These are phyloP conservation scores for Brachyptera risi DNA, from an alignment of 2,888 invertebrate genomes.

Conservation along the genomic window DNA sequence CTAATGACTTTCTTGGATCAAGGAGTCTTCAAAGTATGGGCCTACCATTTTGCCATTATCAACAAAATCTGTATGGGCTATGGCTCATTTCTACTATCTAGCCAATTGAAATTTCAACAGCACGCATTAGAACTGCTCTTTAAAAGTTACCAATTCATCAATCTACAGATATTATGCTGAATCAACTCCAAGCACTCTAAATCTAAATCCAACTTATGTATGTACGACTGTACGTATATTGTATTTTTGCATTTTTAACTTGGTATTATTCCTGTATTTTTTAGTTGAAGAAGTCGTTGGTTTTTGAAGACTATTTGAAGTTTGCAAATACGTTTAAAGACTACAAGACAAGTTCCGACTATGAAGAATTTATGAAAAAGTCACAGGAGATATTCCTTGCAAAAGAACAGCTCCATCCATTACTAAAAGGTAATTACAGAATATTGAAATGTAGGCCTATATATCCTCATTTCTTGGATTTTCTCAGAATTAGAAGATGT, in stretches of 20 bases:
- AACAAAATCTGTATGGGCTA: too few relatives aligned
- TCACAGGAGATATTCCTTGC: slow-evolving; percentile 2
- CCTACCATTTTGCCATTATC: too few relatives aligned
- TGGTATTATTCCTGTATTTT: background rate
- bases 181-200: too few relatives aligned
- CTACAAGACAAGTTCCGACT: background rate
- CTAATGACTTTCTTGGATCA: too few relatives aligned
- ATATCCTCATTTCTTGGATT: background rate
- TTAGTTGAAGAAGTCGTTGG: slow-evolving; percentile 14
- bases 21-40: too few relatives aligned
- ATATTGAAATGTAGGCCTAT: background rate
- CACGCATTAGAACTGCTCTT: too few relatives aligned
- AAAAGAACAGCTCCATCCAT: background rate
- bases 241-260: background rate
- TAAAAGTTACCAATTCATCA: too few relatives aligned
- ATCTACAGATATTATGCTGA: too few relatives aligned
- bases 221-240: too few relatives aligned
- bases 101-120: too few relatives aligned
- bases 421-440: slow-evolving; percentile 11
- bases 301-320: slow-evolving; percentile 1
- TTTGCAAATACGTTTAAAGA: slow-evolving; percentile 13
- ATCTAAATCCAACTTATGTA: too few relatives aligned
- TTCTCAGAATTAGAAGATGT: background rate
- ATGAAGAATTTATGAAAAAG: slow-evolving; percentile 3
- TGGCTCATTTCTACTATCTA: too few relatives aligned